phyloP scores from a whole-genome alignment of 2,797 vertebrate species.

The Pantherophis alleghaniensis region DNA sequence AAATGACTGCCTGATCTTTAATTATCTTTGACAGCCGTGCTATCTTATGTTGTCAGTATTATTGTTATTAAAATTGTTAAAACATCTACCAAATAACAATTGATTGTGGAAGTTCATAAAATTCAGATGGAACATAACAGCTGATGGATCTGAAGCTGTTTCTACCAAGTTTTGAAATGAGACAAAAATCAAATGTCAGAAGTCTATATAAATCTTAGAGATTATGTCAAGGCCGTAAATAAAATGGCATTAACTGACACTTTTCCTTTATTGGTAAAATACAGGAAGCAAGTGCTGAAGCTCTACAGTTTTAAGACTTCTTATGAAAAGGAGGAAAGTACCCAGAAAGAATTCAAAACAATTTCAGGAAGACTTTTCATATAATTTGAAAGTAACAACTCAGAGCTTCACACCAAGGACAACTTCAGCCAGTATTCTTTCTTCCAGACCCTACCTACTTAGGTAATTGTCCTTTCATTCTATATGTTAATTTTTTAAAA shows the following conservation, averaged over 20 bases:
- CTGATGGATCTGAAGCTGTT: not conserved
- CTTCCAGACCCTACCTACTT: not conserved
- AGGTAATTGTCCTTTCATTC: conserved; percentile 31
- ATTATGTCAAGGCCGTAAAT: not conserved
- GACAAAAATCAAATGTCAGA: not conserved
- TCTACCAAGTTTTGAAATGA: not conserved
- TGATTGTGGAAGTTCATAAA: not conserved
- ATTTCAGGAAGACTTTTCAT: not conserved
- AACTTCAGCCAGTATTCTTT: not conserved
- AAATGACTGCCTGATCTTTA: not conserved
- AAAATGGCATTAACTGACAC: not conserved
- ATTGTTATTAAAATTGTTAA: not conserved
- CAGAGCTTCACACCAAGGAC: not conserved
- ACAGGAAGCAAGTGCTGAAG: not conserved
- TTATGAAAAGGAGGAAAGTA: not conserved
- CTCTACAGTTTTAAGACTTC: not conserved
- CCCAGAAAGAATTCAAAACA: not conserved
- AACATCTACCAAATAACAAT: not conserved
- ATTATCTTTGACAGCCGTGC: not conserved
- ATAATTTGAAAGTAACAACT: not conserved
- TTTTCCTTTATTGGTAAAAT: not conserved
- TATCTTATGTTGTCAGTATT: not conserved
- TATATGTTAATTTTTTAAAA: conserved; percentile 20
- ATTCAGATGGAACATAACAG: not conserved
- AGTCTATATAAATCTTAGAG: not conserved